These are phyloP conservation scores for Propithecus perrieri DNA, from an alignment of 2,797 vertebrate genomes.

Conservation along the genomic window DNA sequence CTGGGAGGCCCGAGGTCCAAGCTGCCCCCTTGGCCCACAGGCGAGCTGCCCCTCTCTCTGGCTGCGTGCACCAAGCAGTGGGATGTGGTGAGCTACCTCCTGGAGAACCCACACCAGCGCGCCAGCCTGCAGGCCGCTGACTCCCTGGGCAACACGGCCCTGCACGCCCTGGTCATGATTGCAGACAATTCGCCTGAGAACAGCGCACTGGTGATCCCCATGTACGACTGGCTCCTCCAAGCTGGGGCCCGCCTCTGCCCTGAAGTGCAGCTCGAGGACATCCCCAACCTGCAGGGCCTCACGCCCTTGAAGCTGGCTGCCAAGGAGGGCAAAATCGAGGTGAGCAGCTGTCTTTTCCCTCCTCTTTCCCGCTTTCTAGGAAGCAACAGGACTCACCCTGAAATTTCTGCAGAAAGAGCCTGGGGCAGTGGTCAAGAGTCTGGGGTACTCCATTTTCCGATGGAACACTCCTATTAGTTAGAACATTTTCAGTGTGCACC, in stretches of 20 bases:
- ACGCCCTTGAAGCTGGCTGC: conserved; percentile 94
- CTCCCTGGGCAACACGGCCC: conserved; percentile 93
- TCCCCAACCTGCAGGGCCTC: conserved; percentile 87
- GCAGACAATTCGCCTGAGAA: conserved; percentile 91
- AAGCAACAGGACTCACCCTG: background rate
- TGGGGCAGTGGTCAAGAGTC: background rate
- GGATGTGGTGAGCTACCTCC: conserved; percentile 90
- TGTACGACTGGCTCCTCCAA: conserved; percentile 91
- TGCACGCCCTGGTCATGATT: conserved; percentile 94
- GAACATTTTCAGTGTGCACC: background rate
- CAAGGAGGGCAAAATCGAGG: conserved; percentile 93
- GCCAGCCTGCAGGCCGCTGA: conserved; percentile 87
- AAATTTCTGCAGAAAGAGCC: background rate
- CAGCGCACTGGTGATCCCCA: conserved; percentile 89
- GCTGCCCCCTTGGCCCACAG: conserved; percentile 79
- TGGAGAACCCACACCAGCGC: conserved; percentile 87
- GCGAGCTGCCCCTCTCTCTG: conserved; percentile 95
- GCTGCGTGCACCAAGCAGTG: conserved; percentile 96
- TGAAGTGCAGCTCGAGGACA: conserved; percentile 88
- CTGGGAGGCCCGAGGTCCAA: background rate
- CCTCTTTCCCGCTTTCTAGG: background rate
- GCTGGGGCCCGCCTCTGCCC: conserved; percentile 81
- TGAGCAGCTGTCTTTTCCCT: conserved; percentile 62
- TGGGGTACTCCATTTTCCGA: background rate
- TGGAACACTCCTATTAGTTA: background rate